A percentile compares a stretch with the other conserved stretches of the same genome.
phyloP scores from a whole-genome alignment of 2,888 invertebrate species.

The Calameuta pallipes region DNA sequence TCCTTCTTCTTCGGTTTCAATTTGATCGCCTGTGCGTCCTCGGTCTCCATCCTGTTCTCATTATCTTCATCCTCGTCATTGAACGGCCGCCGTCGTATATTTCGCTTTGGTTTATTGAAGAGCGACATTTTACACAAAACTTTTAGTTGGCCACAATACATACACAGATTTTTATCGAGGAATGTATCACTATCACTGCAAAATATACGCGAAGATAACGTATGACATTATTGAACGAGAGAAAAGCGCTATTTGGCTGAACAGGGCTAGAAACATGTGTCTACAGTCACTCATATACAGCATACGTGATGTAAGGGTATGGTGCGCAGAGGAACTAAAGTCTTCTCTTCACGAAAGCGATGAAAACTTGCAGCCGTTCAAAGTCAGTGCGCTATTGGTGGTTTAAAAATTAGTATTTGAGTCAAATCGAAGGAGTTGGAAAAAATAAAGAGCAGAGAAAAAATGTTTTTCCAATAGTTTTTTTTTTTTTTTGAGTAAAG shows the following conservation, averaged over 20 bases:
- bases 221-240: background rate
- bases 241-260: background rate
- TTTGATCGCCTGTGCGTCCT: conserved; percentile 64
- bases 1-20: conserved; percentile 68
- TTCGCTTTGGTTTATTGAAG: conserved; percentile 89
- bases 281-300: background rate
- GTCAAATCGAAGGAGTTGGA: background rate
- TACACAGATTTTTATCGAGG: background rate
- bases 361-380: background rate
- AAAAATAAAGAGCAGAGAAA: background rate
- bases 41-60: conserved; percentile 72
- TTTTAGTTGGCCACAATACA: background rate
- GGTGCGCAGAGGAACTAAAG: background rate
- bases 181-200: background rate
- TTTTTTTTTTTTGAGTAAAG: background rate
- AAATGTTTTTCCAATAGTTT: background rate
- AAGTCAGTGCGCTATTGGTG: background rate
- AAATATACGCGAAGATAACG: background rate
- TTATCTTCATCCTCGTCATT: conserved; percentile 75
- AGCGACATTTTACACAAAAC: conserved; percentile 74
- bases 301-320: background rate
- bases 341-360: background rate
- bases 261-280: background rate
- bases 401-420: background rate
- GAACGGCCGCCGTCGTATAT: conserved; percentile 82